phyloP scores from a whole-genome alignment of 2,888 invertebrate genomes.

The Tipula unca region DNA sequence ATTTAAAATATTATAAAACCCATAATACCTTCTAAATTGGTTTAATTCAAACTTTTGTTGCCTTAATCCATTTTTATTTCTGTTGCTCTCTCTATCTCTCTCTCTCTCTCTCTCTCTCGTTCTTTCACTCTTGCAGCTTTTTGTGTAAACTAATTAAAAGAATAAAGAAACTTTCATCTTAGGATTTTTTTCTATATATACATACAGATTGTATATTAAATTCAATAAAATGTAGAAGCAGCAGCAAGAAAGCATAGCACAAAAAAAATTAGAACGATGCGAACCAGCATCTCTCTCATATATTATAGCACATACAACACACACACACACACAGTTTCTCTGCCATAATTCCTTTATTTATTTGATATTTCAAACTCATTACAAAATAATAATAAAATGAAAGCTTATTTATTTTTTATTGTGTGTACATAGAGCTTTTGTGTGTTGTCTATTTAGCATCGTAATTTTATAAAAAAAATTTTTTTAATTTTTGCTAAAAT shows the following conservation, averaged over 20 bases:
- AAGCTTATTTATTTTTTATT: background rate
- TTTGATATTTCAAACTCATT: background rate
- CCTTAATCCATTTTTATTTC: background rate
- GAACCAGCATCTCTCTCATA: background rate
- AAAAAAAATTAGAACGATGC: background rate
- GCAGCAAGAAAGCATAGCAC: background rate
- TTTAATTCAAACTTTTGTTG: background rate
- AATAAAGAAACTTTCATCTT: background rate
- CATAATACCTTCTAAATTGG: conserved; percentile 4
- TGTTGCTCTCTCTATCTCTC: background rate
- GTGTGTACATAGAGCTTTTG: background rate
- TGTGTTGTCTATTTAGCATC: background rate
- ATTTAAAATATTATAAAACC: conserved; percentile 8
- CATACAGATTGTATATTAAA: no score
- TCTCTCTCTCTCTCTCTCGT: background rate
- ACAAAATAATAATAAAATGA: background rate
- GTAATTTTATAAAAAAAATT: background rate
- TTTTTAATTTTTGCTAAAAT: background rate
- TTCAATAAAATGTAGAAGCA: background rate
- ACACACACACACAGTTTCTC: background rate
- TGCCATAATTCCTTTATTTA: background rate
- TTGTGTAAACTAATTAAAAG: background rate
- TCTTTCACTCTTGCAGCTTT: background rate
- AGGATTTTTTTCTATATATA: background rate
- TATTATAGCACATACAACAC: background rate